These are phyloP conservation scores for Galeopsomyia nigrocyanea DNA, from an alignment of 2,888 invertebrate species.

Conservation along the genomic window DNA sequence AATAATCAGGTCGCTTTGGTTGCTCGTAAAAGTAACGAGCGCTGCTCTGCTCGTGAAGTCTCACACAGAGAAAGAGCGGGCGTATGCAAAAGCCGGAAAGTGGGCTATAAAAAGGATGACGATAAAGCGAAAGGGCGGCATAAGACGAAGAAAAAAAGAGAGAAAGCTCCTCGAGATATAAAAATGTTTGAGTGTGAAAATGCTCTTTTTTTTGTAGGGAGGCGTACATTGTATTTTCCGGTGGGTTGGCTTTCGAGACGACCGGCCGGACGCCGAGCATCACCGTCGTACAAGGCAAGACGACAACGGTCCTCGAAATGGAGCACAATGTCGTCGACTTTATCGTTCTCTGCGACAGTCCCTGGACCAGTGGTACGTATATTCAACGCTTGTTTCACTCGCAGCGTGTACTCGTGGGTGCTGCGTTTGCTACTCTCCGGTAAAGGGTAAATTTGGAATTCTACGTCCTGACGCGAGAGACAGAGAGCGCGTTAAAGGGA, in stretches of 20 bases:
- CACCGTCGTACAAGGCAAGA: slow-evolving; percentile 96
- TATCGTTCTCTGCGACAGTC: slow-evolving; percentile 94
- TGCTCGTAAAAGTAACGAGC: slow-evolving; percentile 7
- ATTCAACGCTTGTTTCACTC: too few relatives aligned
- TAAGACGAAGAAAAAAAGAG: not conserved
- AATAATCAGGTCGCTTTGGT: too few relatives aligned
- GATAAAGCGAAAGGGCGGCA: too few relatives aligned
- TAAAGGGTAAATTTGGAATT: slow-evolving; percentile 11
- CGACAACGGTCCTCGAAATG: slow-evolving; percentile 98
- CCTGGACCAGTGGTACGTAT: slow-evolving; percentile 87
- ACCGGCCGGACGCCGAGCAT: slow-evolving; percentile 90
- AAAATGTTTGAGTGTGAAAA: slow-evolving; percentile 1
- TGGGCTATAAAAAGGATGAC: too few relatives aligned
- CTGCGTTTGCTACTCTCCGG: too few relatives aligned
- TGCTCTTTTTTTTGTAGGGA: slow-evolving; percentile 74
- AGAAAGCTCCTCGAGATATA: slow-evolving; percentile 3
- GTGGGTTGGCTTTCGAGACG: slow-evolving; percentile 93
- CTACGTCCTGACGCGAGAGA: not conserved
- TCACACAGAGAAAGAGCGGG: not conserved
- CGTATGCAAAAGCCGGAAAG: too few relatives aligned
- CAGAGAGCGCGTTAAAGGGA: slow-evolving; percentile 1
- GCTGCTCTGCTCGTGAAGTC: slow-evolving; percentile 7
- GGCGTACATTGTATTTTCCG: slow-evolving; percentile 96
- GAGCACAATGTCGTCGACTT: slow-evolving; percentile 98
- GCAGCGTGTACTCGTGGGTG: too few relatives aligned